These are phyloP conservation scores for Vicugna pacos DNA, from an alignment of 2,113 vertebrate species.

Conservation along the genomic window DNA sequence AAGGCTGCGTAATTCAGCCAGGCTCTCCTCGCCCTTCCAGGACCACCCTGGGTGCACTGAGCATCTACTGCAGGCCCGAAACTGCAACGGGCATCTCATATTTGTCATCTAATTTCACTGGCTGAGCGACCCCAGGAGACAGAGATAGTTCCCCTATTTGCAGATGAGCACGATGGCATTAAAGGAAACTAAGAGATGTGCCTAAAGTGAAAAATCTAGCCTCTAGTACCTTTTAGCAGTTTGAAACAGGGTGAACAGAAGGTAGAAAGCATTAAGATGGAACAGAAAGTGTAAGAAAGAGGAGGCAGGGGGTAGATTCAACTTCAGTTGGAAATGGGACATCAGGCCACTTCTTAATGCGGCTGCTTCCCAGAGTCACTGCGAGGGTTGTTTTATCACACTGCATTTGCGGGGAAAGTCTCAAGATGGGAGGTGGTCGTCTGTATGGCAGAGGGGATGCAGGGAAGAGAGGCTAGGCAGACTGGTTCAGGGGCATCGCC, in stretches of 20 bases:
- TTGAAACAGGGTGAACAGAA: conserved; percentile 58
- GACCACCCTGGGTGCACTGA: accelerated
- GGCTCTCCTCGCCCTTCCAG: background rate
- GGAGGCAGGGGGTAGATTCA: conserved; percentile 14
- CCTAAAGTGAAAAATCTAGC: conserved; percentile 27
- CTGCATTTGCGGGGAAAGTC: background rate
- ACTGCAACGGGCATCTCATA: accelerated
- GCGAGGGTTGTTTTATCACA: background rate
- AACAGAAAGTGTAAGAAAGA: background rate
- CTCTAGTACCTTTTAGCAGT: conserved; percentile 51
- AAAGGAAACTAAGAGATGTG: background rate
- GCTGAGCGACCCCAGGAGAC: background rate
- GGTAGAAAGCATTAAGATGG: conserved; percentile 6
- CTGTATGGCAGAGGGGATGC: background rate
- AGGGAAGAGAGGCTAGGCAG: background rate
- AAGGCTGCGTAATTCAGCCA: background rate
- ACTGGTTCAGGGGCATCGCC: accelerated
- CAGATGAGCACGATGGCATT: background rate
- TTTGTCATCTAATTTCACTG: background rate
- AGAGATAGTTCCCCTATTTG: background rate
- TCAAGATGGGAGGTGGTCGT: background rate
- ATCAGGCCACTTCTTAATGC: background rate
- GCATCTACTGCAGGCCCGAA: background rate
- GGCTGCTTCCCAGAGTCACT: background rate
- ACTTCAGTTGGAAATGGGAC: background rate